phyloP scores from a whole-genome alignment of 1,140 invertebrate species.

The Mercenaria mercenaria region DNA sequence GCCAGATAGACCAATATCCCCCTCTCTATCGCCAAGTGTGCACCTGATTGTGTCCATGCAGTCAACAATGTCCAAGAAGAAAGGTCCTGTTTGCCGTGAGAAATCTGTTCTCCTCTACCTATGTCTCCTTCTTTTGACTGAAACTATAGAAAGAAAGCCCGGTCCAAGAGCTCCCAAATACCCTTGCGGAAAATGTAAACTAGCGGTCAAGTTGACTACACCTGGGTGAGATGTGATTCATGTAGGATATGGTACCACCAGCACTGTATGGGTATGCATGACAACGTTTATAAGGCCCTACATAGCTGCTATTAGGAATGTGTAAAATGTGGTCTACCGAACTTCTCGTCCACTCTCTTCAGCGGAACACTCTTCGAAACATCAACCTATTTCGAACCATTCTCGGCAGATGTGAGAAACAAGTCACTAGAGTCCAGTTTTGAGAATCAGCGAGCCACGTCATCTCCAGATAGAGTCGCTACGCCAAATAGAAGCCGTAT shows the following conservation, averaged over 20 bases:
- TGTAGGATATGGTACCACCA: too few relatives aligned
- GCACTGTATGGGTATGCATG: too few relatives aligned
- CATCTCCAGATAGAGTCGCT: too few relatives aligned
- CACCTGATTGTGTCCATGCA: not conserved
- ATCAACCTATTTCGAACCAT: not conserved
- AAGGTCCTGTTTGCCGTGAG: not conserved
- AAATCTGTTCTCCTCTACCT: not conserved
- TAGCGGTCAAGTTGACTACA: too few relatives aligned
- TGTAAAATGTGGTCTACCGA: not conserved
- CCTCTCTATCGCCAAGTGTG: not conserved
- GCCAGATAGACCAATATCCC: not conserved
- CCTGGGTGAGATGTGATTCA: too few relatives aligned
- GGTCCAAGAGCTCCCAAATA: not conserved
- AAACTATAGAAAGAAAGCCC: not conserved
- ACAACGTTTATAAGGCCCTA: constrained; percentile 1
- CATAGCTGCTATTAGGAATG: not conserved
- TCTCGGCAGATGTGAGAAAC: too few relatives aligned
- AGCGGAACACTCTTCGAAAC: not conserved
- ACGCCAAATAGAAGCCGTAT: too few relatives aligned
- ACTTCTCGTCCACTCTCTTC: not conserved
- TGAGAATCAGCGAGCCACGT: too few relatives aligned
- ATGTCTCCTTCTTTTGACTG: not conserved
- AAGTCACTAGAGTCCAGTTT: too few relatives aligned
- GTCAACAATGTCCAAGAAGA: not conserved
- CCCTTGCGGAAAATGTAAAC: not conserved